Evolutionary conservation across 2,113 vertebrate species (phyloP), one percentile per base, ranked within the genome.

Genomic region (Speoplatyrhinus poulsoni): DNA sequence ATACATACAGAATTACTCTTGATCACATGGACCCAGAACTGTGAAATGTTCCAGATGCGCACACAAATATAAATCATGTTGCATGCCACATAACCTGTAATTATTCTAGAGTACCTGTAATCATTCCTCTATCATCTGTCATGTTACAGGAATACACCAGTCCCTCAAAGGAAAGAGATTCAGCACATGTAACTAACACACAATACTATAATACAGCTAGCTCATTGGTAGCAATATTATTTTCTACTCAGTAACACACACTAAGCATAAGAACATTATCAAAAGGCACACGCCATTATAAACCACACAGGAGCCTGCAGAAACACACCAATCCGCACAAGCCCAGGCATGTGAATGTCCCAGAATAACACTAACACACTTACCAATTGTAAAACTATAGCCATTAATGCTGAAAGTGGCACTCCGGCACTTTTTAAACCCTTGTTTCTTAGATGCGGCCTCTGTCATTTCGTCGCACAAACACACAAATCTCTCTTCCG

Each of bases 311-410:
- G 3, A 55, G 55, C 16, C 55, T 12, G 3, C 11, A 12, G 49
- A 12, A 12, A 52, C 49, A 11, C 13, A 15, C 49, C 11, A 15
- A 52, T 11, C 49, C 3, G 9, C 49, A 12, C 13, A 15, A 50
- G 49, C 49, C 36, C 26, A 49, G 3, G 48, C 49, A 52, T 15
- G 49, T 52, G 13, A 3, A 52, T 12, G 49, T 15, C 11, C 49
- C 11, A 52, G 13, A 12, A 4, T 52, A 11, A 50, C 59, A 49
- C 33, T 58, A 53, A 12, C 65, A 46, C 49, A 36, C 53, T 90
- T 91, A 98, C 96, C 95, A n/a, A 97, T 96, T n/a, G 95, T 97
- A 88, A 98, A 98, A 93, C 93, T 97, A 82, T 94, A 96, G 70
- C 95, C 96, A 75, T 98, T 95, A 32, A 97, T 96, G 92, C 93